These are phyloP conservation scores for Melieria crassipennis DNA, from an alignment of 2,888 invertebrate genomes.

Conservation along the genomic window DNA sequence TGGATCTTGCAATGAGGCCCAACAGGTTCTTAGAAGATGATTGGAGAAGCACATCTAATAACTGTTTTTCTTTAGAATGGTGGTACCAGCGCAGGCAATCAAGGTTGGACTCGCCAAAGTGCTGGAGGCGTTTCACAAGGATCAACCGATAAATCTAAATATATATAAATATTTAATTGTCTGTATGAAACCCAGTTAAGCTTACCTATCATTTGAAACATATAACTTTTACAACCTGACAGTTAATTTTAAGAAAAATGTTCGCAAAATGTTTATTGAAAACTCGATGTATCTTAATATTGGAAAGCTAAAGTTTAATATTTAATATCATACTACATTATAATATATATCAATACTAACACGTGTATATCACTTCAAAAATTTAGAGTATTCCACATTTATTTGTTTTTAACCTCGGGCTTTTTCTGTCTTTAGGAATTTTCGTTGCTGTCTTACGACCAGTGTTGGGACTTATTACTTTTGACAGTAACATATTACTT, in stretches of 20 bases:
- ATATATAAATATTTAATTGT: conserved; percentile 21
- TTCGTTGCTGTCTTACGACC: too few relatives aligned
- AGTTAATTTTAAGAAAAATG: background rate
- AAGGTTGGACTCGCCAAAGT: conserved; percentile 31
- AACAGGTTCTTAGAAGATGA: conserved; percentile 21
- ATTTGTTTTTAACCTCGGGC: too few relatives aligned
- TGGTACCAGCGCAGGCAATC: conserved; percentile 18
- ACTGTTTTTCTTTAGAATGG: conserved; percentile 26
- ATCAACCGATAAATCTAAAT: conserved; percentile 22
- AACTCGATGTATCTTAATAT: too few relatives aligned
- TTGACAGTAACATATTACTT: too few relatives aligned
- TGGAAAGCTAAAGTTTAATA: too few relatives aligned
- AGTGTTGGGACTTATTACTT: too few relatives aligned
- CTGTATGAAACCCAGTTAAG: background rate
- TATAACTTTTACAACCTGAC: background rate
- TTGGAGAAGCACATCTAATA: background rate
- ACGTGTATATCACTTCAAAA: too few relatives aligned
- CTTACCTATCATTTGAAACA: background rate
- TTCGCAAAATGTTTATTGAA: background rate
- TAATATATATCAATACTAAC: too few relatives aligned
- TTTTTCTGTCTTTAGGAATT: too few relatives aligned
- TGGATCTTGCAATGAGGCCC: conserved; percentile 30
- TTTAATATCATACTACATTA: too few relatives aligned
- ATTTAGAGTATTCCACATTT: too few relatives aligned
- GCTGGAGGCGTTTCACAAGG: conserved; percentile 22